These are phyloP conservation scores for Papilio polytes DNA, from an alignment of 1,140 invertebrate genomes.

Conservation along the genomic window DNA sequence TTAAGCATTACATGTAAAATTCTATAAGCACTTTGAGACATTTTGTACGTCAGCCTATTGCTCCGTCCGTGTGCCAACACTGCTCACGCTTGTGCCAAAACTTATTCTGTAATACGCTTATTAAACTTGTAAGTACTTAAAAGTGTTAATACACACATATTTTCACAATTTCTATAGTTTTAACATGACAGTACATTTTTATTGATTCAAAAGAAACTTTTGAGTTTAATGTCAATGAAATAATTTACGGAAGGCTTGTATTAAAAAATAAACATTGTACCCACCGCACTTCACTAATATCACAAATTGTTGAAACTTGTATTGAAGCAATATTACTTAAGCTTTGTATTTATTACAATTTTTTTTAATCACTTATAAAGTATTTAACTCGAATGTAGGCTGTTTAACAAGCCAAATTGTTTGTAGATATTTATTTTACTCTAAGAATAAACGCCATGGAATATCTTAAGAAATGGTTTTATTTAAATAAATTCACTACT, in stretches of 20 bases:
- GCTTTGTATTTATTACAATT: not conserved
- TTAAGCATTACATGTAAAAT: not conserved
- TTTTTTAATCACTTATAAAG: not conserved
- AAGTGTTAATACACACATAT: not conserved
- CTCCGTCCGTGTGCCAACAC: conserved; percentile 33
- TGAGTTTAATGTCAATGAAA: not conserved
- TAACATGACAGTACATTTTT: too few species aligned
- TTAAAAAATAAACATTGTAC: not conserved
- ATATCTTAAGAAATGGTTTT: conserved; percentile 32
- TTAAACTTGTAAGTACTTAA: not conserved
- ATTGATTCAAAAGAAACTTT: too few species aligned
- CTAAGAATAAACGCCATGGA: conserved; percentile 1
- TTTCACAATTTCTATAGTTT: too few species aligned
- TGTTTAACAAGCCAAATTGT: conserved; percentile 42
- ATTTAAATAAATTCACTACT: conserved; percentile 11
- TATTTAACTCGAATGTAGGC: not conserved
- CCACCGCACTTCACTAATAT: not conserved
- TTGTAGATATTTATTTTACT: conserved; percentile 39
- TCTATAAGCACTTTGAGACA: not conserved
- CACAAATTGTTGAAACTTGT: not conserved
- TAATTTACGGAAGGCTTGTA: not conserved
- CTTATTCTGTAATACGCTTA: not conserved
- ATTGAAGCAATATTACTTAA: not conserved
- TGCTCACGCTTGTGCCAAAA: conserved; percentile 43
- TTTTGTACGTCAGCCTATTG: not conserved